Conservation (phyloP, 2,113 vertebrate species). For the Gallinago jamesoni region DNA sequence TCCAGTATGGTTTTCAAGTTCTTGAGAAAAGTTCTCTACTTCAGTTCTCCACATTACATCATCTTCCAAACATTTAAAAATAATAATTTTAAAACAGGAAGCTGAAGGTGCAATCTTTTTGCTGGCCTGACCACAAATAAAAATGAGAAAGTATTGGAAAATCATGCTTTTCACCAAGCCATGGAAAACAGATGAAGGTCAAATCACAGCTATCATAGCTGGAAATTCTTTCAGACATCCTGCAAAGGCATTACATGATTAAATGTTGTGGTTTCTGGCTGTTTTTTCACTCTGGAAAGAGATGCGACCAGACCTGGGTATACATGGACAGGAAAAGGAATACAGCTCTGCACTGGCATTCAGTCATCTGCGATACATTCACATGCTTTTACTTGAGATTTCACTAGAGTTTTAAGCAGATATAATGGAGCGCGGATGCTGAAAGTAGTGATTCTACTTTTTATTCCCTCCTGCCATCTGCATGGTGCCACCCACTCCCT, state of each 20-base stretch:
- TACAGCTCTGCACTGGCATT: not conserved
- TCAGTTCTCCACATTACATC: slow-evolving; percentile 5
- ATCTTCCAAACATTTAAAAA: slow-evolving; percentile 25
- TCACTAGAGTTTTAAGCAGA: not conserved
- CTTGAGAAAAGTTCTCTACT: not conserved
- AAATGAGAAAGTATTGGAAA: slow-evolving; percentile 50
- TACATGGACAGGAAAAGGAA: not conserved
- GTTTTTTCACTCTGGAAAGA: slow-evolving; percentile 12
- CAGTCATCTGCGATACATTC: not conserved
- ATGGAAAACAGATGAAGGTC: slow-evolving; percentile 51
- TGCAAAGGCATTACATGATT: slow-evolving; percentile 15
- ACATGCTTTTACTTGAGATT: not conserved
- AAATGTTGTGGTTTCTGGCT: slow-evolving; percentile 15
- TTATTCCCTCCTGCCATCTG: not conserved
- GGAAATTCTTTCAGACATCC: slow-evolving; percentile 38
- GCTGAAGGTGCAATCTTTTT: slow-evolving; percentile 32
- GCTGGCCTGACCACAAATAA: slow-evolving; percentile 21
- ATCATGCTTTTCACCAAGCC: slow-evolving; percentile 10
- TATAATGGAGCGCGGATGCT: not conserved
- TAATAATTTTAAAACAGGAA: slow-evolving; percentile 37
- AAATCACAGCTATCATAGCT: slow-evolving; percentile 42
- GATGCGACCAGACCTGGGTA: not conserved
- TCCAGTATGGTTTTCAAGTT: not conserved
- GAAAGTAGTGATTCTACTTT: not conserved
- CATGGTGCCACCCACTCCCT: not conserved